Conservation (phyloP, 2,888 invertebrate species). For the Heliconius aoede region DNA sequence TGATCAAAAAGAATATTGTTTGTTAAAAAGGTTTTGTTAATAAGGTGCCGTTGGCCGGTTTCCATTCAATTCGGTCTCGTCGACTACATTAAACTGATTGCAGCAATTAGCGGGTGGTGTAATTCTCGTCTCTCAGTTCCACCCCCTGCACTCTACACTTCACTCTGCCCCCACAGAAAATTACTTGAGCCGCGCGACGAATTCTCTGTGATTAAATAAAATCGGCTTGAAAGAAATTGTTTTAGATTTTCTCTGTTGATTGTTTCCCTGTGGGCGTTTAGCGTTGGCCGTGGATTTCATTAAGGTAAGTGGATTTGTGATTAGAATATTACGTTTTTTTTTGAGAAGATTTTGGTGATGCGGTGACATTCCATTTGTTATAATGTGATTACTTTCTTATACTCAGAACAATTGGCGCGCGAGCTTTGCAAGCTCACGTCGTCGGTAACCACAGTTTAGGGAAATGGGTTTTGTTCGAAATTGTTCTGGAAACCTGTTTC, state of each 20-base stretch:
- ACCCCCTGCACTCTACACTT: conserved; percentile 55
- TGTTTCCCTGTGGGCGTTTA: conserved; percentile 64
- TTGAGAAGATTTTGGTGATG: conserved; percentile 52
- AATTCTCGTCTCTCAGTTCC: conserved; percentile 80
- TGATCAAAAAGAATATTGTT: conserved; percentile 51
- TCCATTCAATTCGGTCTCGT: conserved; percentile 71
- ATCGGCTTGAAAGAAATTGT: conserved; percentile 77
- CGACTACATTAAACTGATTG: conserved; percentile 83
- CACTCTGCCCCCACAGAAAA: conserved; percentile 67
- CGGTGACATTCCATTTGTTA: conserved; percentile 49
- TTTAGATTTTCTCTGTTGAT: conserved; percentile 63
- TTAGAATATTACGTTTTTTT: conserved; percentile 60
- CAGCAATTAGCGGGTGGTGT: conserved; percentile 82
- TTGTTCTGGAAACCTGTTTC: conserved; percentile 39
- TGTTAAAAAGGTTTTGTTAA: conserved; percentile 71
- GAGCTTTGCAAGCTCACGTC: conserved; percentile 42
- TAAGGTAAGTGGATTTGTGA: conserved; percentile 73
- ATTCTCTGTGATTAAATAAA: conserved; percentile 77
- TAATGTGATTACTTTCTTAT: conserved; percentile 47
- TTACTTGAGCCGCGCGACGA: conserved; percentile 76
- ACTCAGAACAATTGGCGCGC: conserved; percentile 42
- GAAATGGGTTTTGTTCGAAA: conserved; percentile 46
- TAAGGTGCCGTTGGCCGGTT: conserved; percentile 66
- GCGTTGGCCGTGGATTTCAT: conserved; percentile 67
- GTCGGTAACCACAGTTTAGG: conserved; percentile 43